Evolutionary conservation across 2,888 invertebrate species (phyloP).

Genomic region (Agrochola lota): DNA sequence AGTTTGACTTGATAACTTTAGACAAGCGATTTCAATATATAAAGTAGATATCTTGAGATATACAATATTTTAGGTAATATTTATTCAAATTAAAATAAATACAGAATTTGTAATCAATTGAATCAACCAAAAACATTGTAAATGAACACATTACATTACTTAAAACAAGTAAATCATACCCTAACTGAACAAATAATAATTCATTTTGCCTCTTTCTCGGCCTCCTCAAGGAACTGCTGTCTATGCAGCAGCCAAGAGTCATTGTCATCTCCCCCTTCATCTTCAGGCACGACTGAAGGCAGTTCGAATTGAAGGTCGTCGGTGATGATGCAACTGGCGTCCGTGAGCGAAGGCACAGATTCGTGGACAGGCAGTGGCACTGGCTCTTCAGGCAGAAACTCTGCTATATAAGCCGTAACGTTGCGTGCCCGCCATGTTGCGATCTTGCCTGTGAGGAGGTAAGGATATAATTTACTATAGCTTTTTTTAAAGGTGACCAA

Average conservation of each 20-base stretch:
- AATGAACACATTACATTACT: neutral
- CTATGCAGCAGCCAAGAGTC: conserved; percentile 87
- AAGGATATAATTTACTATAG: neutral
- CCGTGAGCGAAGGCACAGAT: conserved; percentile 90
- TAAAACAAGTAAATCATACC: neutral
- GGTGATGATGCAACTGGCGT: conserved; percentile 78
- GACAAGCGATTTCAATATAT: too few relatives aligned
- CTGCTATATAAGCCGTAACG: conserved; percentile 92
- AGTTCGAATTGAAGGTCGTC: conserved; percentile 86
- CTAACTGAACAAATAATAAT: neutral
- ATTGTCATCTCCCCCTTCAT: conserved; percentile 83
- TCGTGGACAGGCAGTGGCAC: conserved; percentile 92
- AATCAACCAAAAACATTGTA: neutral
- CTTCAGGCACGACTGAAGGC: conserved; percentile 78
- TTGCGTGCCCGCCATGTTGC: conserved; percentile 93
- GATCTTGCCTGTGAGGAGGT: conserved; percentile 80
- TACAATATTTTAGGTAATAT: neutral
- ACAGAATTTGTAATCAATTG: neutral
- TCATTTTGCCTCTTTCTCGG: conserved; percentile 71
- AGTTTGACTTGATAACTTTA: too few relatives aligned
- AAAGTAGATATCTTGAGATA: too few relatives aligned
- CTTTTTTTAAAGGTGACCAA: neutral
- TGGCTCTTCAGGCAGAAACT: conserved; percentile 93
- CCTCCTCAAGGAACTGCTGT: conserved; percentile 85
- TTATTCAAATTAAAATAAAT: conserved; percentile 1